These are phyloP conservation scores for Lasius platythorax DNA, from an alignment of 2,888 invertebrate species.

Conservation along the genomic window DNA sequence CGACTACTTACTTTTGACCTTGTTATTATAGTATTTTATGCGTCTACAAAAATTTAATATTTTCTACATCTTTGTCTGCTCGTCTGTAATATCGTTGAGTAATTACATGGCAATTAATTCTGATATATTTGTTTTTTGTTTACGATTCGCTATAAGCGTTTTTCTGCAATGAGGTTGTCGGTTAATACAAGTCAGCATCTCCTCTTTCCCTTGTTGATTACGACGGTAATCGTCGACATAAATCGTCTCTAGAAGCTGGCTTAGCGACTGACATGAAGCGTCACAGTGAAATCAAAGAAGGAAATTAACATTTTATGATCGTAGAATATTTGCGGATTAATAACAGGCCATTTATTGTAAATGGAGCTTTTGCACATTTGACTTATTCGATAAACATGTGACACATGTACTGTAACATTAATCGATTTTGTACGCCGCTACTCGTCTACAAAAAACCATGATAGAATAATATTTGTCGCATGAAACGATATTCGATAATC, in stretches of 20 bases:
- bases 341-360: neutral
- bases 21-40: neutral
- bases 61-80: neutral
- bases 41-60: too few relatives aligned
- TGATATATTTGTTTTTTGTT: too few relatives aligned
- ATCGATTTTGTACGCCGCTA: neutral
- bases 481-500: neutral
- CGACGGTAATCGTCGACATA: neutral
- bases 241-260: neutral
- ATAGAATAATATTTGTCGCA: neutral
- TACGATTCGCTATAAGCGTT: too few relatives aligned
- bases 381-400: constrained; percentile 11
- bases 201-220: neutral
- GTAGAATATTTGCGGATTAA: constrained; percentile 4
- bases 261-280: neutral
- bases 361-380: neutral
- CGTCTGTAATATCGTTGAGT: neutral
- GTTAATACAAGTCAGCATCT: too few relatives aligned
- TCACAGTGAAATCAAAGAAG: neutral
- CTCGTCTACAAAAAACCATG: neutral
- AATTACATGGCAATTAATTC: too few relatives aligned
- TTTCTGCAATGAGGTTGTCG: too few relatives aligned
- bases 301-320: neutral
- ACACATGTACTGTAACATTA: neutral
- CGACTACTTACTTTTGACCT: neutral